A percentile compares a stretch with the other conserved stretches of the same genome.
Conservation (phyloP, 2,113 vertebrate genomes). For the Platichthys flesus region DNA sequence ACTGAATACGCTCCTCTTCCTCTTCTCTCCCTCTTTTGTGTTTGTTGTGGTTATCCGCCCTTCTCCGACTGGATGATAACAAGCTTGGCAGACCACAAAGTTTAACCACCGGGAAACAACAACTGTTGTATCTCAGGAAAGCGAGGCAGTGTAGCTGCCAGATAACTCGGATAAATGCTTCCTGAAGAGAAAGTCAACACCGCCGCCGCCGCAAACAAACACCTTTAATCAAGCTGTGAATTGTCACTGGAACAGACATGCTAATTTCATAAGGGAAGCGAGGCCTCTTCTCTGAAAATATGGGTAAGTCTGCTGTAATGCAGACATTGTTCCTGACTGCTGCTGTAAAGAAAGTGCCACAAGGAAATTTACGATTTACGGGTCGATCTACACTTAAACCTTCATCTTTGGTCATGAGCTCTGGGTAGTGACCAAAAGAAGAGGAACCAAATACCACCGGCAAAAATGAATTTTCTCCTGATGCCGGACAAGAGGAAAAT, state of each 20-base stretch:
- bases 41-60: constrained; percentile 53
- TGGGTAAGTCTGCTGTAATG: not conserved
- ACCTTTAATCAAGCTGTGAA: constrained; percentile 38
- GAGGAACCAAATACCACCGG: too few species aligned
- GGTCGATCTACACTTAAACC: too few species aligned
- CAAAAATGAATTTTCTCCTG: too few species aligned
- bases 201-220: constrained; percentile 26
- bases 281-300: not conserved
- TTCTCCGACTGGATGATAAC: constrained; percentile 58
- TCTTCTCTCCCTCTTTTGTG: constrained; percentile 22
- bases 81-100: constrained; percentile 58
- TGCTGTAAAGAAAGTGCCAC: too few species aligned
- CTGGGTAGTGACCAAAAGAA: too few species aligned
- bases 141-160: constrained; percentile 42
- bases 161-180: constrained; percentile 53
- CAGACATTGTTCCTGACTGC: not conserved
- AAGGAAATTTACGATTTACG: not conserved
- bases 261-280: constrained; percentile 32
- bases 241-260: constrained; percentile 30
- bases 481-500: not conserved
- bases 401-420: too few species aligned
- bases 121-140: constrained; percentile 29
- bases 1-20: constrained; percentile 11
- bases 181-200: constrained; percentile 37
- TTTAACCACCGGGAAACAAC: constrained; percentile 47